These are phyloP conservation scores for Chelidonichthys spinosus DNA, from an alignment of 2,797 vertebrate genomes.

Conservation along the genomic window DNA sequence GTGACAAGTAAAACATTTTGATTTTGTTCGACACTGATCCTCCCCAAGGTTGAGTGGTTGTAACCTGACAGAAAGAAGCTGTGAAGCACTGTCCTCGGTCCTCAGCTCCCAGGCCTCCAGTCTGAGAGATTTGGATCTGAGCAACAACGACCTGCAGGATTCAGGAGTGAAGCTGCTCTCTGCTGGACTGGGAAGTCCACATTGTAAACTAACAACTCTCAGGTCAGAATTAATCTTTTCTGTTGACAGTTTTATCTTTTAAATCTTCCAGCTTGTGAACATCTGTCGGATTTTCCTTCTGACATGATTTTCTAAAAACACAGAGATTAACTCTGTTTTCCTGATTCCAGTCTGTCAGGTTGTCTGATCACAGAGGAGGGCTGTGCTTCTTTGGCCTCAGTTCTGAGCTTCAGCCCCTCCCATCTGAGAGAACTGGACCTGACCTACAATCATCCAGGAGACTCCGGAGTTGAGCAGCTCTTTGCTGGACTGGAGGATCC, in stretches of 20 bases:
- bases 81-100: slow-evolving; percentile 7
- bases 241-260: no score
- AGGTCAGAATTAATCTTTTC: slow-evolving; percentile 9
- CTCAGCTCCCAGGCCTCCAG: neutral
- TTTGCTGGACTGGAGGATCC: no score
- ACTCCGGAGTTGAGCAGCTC: no score
- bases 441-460: no score
- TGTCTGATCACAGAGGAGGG: neutral
- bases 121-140: slow-evolving; percentile 33
- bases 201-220: slow-evolving; percentile 29
- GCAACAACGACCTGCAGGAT: slow-evolving; percentile 23
- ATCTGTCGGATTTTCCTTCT: no score
- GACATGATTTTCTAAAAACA: no score
- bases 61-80: slow-evolving; percentile 23
- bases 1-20: neutral
- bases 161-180: slow-evolving; percentile 23
- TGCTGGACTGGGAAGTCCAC: neutral
- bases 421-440: no score
- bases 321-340: neutral
- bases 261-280: no score
- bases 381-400: neutral
- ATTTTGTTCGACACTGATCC: neutral
- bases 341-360: neutral
- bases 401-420: no score
- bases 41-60: slow-evolving; percentile 15